Percentiles rank a stretch among this genome's conserved stretches.
phyloP scores from a whole-genome alignment of 1,140 invertebrate genomes.

The Neodiprion pinetum region DNA sequence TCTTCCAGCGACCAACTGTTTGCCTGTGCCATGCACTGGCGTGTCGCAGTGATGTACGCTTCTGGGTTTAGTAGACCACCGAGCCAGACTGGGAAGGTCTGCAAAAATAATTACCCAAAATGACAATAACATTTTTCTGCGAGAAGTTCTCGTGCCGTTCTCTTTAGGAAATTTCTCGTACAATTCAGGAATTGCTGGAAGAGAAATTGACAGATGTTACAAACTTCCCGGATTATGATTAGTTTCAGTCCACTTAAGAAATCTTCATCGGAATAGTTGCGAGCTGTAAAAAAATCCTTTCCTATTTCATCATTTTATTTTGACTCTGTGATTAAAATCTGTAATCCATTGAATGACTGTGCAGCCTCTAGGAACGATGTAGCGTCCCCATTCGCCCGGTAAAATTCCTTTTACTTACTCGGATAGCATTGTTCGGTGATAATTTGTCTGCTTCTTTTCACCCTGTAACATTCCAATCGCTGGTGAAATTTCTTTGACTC shows the following conservation, averaged over 20 bases:
- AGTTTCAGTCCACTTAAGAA: background rate
- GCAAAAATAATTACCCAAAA: conserved; percentile 45
- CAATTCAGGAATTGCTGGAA: too few relatives aligned
- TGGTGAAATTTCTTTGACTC: background rate
- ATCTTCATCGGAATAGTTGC: too few relatives aligned
- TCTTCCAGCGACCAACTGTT: conserved; percentile 96
- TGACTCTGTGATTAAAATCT: conserved; percentile 94
- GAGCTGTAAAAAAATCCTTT: too few relatives aligned
- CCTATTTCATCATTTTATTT: too few relatives aligned
- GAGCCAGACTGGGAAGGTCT: conserved; percentile 94
- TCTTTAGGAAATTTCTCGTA: too few relatives aligned
- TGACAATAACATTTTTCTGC: background rate
- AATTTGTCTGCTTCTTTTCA: conserved; percentile 99
- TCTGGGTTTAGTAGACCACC: conserved; percentile 97
- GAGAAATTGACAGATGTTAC: too few relatives aligned
- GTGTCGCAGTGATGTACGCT: conserved; percentile 98
- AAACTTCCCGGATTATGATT: background rate
- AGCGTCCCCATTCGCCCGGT: conserved; percentile 91
- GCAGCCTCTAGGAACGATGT: conserved; percentile 92
- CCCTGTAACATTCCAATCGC: conserved; percentile 65
- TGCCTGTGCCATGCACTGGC: conserved; percentile 95
- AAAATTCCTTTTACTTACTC: conserved; percentile 95
- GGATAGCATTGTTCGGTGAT: conserved; percentile 92
- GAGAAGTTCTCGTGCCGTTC: too few relatives aligned
- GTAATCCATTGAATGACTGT: conserved; percentile 99